Evolutionary conservation across 2,113 vertebrate genomes (phyloP), one percentile per base, ranked within the genome.

Genomic region (Tyto alba): DNA sequence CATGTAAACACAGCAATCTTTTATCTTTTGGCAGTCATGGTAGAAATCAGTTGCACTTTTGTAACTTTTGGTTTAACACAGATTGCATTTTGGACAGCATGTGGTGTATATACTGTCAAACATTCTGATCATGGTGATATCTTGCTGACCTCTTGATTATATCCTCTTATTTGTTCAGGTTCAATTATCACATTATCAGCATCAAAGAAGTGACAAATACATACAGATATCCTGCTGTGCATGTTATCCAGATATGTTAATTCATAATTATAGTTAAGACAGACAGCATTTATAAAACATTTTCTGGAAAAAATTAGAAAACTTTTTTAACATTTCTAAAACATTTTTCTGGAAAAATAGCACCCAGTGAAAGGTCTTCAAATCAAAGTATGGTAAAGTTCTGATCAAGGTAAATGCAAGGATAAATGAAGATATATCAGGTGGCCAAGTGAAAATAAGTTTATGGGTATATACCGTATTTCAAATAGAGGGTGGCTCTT

Each of bases 11-110:
- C 10, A 41, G 9, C 3, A 38, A 2, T 76, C 48, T 68, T 50
- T 68, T 63, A 8, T 47, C 40, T 83, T 75, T 68, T 59, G 50
- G n/a, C 50, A 55, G 16, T 22, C 13, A n/a, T 0, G 0, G 7
- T 27, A 64, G 66, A 83, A 88, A 79, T 22, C 23, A 69, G 36
- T 62, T 73, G 62, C 25, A 29, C 47, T 93, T 82, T 16, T 77
- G 83, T 55, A 95, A 50, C 63, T 74, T 69, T 80, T 68, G 67
- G 45, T 88, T 92, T 56, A 88, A 41, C 19, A 40, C 2, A 63
- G 60, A 34, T 72, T 60, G 12, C 15, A 3, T 64, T 92, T 57
- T 89, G 34, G 73, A 52, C 16, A 64, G 16, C 15, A 13, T 20
- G 36, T 40, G 48, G 21, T 78, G 6, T 52, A 17, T 4, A 30